phyloP scores from a whole-genome alignment of 1,140 invertebrate genomes.

The Euwallacea similis region DNA sequence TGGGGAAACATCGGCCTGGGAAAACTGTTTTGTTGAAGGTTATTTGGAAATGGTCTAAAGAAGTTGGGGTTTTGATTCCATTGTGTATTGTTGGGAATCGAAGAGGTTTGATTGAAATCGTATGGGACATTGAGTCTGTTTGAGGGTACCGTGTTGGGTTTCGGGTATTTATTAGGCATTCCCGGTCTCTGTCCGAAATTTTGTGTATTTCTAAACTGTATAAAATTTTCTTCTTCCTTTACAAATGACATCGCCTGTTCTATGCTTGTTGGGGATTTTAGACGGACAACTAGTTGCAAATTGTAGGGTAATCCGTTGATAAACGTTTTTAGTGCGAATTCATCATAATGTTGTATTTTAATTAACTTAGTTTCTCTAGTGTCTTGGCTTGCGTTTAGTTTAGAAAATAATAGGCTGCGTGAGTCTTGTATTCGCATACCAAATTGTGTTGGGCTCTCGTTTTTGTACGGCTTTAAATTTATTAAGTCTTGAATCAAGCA shows the following conservation, averaged over 20 bases:
- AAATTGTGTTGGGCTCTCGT: constrained; percentile 36
- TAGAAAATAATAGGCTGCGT: constrained; percentile 26
- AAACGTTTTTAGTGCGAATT: constrained; percentile 27
- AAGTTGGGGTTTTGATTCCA: neutral
- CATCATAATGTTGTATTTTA: constrained; percentile 19
- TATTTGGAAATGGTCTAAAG: no score
- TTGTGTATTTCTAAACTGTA: constrained; percentile 19
- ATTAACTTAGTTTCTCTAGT: constrained; percentile 18
- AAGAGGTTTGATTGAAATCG: neutral
- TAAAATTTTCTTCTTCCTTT: constrained; percentile 25
- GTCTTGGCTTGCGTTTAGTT: constrained; percentile 20
- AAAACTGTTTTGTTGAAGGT: no score
- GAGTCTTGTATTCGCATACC: constrained; percentile 36
- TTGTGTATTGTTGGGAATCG: neutral
- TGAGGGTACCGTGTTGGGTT: neutral
- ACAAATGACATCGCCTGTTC: constrained; percentile 26
- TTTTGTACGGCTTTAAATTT: constrained; percentile 29
- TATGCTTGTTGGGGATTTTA: constrained; percentile 14
- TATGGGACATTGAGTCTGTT: neutral
- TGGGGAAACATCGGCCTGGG: no score
- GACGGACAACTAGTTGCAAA: constrained; percentile 17
- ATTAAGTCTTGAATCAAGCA: constrained; percentile 40
- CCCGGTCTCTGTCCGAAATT: neutral
- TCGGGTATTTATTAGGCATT: neutral
- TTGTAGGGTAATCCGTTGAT: constrained; percentile 18